phyloP scores from a whole-genome alignment of 2,113 vertebrate genomes.

The Mustela lutreola region DNA sequence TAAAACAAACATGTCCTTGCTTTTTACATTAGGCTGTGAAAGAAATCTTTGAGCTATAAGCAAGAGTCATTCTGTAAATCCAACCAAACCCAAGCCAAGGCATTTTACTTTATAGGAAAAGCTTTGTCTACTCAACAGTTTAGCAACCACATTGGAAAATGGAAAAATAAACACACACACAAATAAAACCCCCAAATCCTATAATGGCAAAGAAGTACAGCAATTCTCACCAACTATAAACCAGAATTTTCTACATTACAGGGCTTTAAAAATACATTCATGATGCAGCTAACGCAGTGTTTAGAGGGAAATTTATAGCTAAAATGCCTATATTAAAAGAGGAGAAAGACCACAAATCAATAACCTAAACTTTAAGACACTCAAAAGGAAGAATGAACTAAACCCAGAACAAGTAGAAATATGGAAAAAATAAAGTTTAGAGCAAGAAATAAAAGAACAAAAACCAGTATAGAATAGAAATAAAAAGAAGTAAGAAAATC shows the following conservation, averaged over 20 bases:
- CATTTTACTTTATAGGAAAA: constrained; percentile 64
- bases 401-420: background rate
- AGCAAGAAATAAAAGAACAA: background rate
- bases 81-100: background rate
- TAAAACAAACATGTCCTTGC: background rate
- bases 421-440: background rate
- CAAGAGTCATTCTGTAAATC: background rate
- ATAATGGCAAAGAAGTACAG: background rate
- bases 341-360: background rate
- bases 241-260: background rate
- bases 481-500: background rate
- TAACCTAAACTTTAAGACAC: background rate
- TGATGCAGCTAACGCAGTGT: constrained; percentile 35
- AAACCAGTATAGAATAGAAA: background rate
- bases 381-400: background rate
- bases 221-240: background rate
- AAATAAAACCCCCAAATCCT: background rate
- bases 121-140: background rate
- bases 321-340: background rate
- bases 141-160: background rate
- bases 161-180: background rate
- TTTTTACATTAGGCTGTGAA: constrained; percentile 29
- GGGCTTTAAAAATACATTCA: background rate
- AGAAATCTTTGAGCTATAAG: constrained; percentile 21
- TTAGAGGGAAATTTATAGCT: constrained; percentile 63